Conservation (phyloP, 2,888 invertebrate species). For the Eristalis pertinax region DNA sequence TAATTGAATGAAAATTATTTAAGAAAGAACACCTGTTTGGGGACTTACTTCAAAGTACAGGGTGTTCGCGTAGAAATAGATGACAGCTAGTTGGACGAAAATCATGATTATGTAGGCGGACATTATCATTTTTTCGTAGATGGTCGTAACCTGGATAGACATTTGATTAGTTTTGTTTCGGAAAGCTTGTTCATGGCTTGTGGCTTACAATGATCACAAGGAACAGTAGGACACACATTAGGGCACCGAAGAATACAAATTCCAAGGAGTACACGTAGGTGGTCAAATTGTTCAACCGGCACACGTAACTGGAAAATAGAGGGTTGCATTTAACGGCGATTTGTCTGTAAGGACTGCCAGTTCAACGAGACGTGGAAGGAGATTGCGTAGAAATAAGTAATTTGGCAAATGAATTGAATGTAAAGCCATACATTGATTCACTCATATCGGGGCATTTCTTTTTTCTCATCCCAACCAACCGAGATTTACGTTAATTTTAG, state of each 20-base stretch:
- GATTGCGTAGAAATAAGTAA: no score
- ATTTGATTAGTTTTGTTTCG: background rate
- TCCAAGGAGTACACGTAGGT: conserved; percentile 50
- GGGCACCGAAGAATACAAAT: conserved; percentile 48
- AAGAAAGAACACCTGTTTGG: background rate
- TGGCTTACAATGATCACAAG: conserved; percentile 40
- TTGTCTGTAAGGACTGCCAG: background rate
- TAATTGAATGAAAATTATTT: background rate
- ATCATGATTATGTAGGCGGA: conserved; percentile 49
- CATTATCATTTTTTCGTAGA: conserved; percentile 53
- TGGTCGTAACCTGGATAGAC: conserved; percentile 32
- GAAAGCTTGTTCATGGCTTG: background rate
- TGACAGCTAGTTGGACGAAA: conserved; percentile 36
- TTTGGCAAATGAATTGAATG: no score
- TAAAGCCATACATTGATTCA: no score
- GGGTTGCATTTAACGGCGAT: background rate
- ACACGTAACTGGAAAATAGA: conserved; percentile 33
- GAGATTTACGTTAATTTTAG: no score
- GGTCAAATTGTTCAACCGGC: conserved; percentile 34
- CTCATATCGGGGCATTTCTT: no score
- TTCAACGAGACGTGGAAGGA: no score
- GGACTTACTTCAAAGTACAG: conserved; percentile 47
- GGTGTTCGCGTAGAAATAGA: conserved; percentile 50
- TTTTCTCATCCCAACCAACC: no score
- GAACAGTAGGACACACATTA: conserved; percentile 59